A percentile compares a stretch with the other conserved stretches of the same genome.
These are phyloP conservation scores for Oreonectes daqikongensis DNA, from an alignment of 2,797 vertebrate genomes.

Conservation along the genomic window DNA sequence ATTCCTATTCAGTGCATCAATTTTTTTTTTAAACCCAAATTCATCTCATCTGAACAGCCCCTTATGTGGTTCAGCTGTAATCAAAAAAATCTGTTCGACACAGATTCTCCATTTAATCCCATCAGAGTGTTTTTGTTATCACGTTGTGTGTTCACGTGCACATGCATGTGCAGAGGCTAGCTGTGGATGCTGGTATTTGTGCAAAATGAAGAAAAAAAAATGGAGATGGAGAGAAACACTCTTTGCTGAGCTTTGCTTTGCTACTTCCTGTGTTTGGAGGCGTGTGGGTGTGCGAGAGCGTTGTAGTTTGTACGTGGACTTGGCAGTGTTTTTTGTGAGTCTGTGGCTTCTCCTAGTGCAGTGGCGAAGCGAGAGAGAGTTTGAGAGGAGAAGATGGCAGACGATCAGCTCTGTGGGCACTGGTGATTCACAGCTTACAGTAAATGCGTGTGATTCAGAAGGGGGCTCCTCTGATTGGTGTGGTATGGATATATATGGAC, in stretches of 20 bases:
- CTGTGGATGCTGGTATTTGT: background rate
- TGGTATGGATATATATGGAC: background rate
- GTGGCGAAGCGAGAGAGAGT: constrained; percentile 62
- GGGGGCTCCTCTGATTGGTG: constrained; percentile 30
- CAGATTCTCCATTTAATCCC: constrained; percentile 3
- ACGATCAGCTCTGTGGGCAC: constrained; percentile 74
- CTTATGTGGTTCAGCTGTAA: no score
- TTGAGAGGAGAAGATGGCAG: constrained; percentile 64
- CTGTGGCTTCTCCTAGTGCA: constrained; percentile 58
- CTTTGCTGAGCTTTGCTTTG: constrained; percentile 23
- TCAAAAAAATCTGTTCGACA: no score
- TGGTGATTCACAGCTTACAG: constrained; percentile 79
- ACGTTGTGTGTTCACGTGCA: background rate
- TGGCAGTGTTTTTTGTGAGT: constrained; percentile 62
- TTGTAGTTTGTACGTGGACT: constrained; percentile 34
- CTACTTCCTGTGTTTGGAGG: constrained; percentile 47
- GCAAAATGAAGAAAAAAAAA: no score
- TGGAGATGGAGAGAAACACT: constrained; percentile 3
- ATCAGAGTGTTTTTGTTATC: background rate
- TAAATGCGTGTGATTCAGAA: constrained; percentile 57
- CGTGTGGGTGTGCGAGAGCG: constrained; percentile 6
- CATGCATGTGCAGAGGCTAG: background rate
- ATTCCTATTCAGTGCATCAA: no score
- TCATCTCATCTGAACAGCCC: no score
- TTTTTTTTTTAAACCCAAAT: no score